Base-by-base conservation (phyloP, 2,113 vertebrate genomes). In the Aythya baeri region DNA sequence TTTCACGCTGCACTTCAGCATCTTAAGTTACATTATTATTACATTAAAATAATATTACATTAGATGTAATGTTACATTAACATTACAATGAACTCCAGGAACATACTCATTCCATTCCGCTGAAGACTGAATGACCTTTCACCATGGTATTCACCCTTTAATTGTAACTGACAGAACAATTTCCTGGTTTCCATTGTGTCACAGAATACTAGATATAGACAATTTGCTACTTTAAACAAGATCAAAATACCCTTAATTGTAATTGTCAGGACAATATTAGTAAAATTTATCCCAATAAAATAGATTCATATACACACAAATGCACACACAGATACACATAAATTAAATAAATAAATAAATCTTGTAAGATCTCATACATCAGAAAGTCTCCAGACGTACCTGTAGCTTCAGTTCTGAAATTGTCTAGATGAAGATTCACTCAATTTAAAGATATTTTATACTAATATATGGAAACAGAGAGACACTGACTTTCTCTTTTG, bases 111-210 rank as follows among this genome's bases (percentile, higher is more conserved):
- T 93, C 23, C 10, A 17, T 81, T 79, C 27, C 36, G 13, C 14
- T 2, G 3, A 52, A 87, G 31, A 11, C 38, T 68, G 38, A 82
- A 3, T 79, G 54, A 93, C 49, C 38, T 91, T 88, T 94, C 20
- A 52, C 31, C 9, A 7, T 72, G 23, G 9, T 79, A 76, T 57
- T 91, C 26, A 88, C 15, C 15, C 21, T 58, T 38, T 83, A 94
- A 89, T 65, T 75, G 7, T 52, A 82, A 91, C 17, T 79, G 87
- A 87, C 78, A 76, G 34, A 72, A 91, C 10, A 63, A 91, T 89
- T 81, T 84, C 12, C 27, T 75, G 9, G 3, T 50, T 81, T 66
- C 61, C n/a, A 34, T 89, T 91, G 46, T 67, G 23, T 46, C 9
- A 46, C 46, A 66, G 36, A 86, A 89, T 13, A 74, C n/a, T n/a